Conservation (phyloP, 2,888 invertebrate species). For the Magallana nippona region DNA sequence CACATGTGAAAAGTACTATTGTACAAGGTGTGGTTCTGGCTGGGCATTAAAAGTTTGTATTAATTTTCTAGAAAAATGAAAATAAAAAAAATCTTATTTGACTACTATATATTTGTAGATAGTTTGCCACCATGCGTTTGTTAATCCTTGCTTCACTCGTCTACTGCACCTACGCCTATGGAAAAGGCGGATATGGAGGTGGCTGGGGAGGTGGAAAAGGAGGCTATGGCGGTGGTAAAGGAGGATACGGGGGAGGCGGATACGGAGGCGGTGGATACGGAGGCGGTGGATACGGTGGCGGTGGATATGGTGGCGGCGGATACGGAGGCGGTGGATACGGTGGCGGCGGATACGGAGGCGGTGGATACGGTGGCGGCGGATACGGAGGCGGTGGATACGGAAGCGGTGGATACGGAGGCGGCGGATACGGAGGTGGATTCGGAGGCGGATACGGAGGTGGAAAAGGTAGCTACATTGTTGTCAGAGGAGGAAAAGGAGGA, state of each 20-base stretch:
- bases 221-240: background rate
- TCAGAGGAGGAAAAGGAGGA: background rate
- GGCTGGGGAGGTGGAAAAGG: constrained; percentile 19
- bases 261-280: background rate
- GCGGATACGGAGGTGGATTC: background rate
- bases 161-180: background rate
- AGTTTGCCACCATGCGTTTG: constrained; percentile 21
- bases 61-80: too few relatives aligned
- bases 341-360: background rate
- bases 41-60: too few relatives aligned
- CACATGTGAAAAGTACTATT: too few relatives aligned
- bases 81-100: background rate
- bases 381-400: background rate
- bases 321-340: background rate
- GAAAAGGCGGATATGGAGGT: background rate
- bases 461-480: background rate
- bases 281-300: background rate
- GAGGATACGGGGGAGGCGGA: background rate
- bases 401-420: background rate
- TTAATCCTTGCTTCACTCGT: constrained; percentile 5
- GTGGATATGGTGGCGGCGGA: background rate
- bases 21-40: too few relatives aligned
- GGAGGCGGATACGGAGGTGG: constrained; percentile 23
- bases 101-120: background rate
- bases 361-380: background rate